These are phyloP conservation scores for Sebastes taczanowskii DNA, from an alignment of 2,797 vertebrate genomes.

Conservation along the genomic window DNA sequence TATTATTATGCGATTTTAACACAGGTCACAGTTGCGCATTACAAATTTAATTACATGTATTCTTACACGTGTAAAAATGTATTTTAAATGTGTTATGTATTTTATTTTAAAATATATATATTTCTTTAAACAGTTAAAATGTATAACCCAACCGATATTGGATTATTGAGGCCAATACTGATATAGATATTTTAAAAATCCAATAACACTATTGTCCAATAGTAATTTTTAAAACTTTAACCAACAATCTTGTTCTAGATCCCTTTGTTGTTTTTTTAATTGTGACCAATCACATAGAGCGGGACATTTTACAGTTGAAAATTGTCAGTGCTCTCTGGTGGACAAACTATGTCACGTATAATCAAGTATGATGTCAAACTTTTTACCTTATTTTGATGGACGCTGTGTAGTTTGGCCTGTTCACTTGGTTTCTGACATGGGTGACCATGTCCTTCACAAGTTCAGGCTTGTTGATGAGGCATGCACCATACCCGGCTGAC, in stretches of 20 bases:
- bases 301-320: background rate
- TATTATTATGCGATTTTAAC: background rate
- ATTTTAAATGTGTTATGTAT: no score
- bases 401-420: constrained; percentile 88
- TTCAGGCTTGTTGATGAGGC: constrained; percentile 96
- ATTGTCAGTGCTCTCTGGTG: background rate
- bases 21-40: background rate
- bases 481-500: constrained; percentile 95
- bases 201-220: background rate
- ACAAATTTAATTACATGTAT: background rate
- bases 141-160: background rate
- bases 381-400: constrained; percentile 96
- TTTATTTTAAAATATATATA: no score
- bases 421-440: constrained; percentile 90
- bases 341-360: background rate
- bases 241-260: background rate
- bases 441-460: constrained; percentile 94
- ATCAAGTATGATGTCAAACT: background rate
- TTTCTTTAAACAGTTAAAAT: background rate
- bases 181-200: background rate
- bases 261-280: background rate
- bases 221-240: background rate
- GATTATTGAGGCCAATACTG: background rate
- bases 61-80: background rate
- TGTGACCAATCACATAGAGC: background rate